Percentiles rank a stretch among this genome's conserved stretches.
Evolutionary conservation across 2,113 vertebrate species (phyloP).

Genomic region (Zosterops borbonicus): DNA sequence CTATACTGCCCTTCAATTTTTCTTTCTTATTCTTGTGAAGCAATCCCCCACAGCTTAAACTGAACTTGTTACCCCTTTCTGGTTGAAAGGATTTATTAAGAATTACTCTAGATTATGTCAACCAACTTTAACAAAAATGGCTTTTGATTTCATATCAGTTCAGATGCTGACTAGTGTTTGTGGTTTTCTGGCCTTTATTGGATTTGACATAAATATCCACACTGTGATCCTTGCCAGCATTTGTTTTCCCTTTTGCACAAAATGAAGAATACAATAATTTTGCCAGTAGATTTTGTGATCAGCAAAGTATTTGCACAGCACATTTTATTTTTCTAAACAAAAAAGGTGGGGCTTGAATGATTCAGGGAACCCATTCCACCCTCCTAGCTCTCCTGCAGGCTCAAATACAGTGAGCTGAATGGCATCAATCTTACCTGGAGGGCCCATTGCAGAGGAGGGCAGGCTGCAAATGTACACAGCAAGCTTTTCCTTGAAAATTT

Average conservation of each 20-base stretch:
- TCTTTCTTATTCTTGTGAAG: background rate
- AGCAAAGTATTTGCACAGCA: conserved; percentile 62
- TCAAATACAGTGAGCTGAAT: background rate
- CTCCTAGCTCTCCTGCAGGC: background rate
- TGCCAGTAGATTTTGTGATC: conserved; percentile 74
- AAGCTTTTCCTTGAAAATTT: background rate
- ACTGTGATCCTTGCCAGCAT: conserved; percentile 9
- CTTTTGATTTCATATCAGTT: conserved; percentile 31
- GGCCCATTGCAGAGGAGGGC: background rate
- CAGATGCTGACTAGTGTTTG: background rate
- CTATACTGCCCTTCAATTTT: background rate
- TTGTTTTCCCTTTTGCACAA: conserved; percentile 67
- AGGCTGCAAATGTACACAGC: background rate
- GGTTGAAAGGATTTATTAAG: conserved; percentile 36
- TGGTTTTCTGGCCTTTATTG: conserved; percentile 36
- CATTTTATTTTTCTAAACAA: conserved; percentile 71
- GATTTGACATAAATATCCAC: conserved; percentile 52
- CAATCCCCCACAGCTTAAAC: background rate
- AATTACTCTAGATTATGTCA: conserved; percentile 49
- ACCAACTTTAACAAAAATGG: conserved; percentile 18
- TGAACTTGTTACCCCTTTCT: conserved; percentile 42
- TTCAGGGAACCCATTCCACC: conserved; percentile 34
- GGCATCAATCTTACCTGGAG: background rate
- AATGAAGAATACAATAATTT: conserved; percentile 42
- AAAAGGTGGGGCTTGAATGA: conserved; percentile 57